These are phyloP conservation scores for Andrena fulva DNA, from an alignment of 2,888 invertebrate genomes.

Conservation along the genomic window DNA sequence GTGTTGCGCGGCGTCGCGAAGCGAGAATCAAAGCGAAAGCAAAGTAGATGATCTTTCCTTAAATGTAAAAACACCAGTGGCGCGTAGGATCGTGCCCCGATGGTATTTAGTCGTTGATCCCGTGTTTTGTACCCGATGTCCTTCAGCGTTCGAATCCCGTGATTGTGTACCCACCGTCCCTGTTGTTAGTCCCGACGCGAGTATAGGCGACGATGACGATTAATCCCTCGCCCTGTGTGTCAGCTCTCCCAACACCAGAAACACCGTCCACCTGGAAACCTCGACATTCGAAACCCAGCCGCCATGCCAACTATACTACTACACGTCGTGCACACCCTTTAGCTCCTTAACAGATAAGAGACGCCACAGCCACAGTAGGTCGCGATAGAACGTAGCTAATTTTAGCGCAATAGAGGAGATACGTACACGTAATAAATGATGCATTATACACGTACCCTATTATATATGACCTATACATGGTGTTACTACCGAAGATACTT, in stretches of 20 bases:
- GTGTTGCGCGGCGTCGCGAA: conserved; percentile 23
- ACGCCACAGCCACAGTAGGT: conserved; percentile 50
- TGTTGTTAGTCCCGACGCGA: conserved; percentile 30
- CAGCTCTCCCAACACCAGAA: conserved; percentile 18
- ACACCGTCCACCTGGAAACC: conserved; percentile 59
- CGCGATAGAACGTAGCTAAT: conserved; percentile 55
- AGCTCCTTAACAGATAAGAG: conserved; percentile 55
- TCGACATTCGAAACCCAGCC: conserved; percentile 30
- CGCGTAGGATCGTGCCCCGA: too few species aligned
- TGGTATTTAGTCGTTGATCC: conserved; percentile 12
- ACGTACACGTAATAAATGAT: conserved; percentile 66
- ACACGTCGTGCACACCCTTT: conserved; percentile 57
- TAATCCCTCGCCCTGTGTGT: conserved; percentile 4
- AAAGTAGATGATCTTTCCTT: conserved; percentile 34
- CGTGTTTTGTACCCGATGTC: conserved; percentile 24
- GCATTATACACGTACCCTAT: conserved; percentile 69
- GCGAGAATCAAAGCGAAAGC: conserved; percentile 45
- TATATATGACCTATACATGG: conserved; percentile 61
- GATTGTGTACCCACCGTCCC: conserved; percentile 20
- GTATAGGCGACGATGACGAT: conserved; percentile 10
- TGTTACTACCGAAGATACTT: conserved; percentile 63
- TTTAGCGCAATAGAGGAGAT: conserved; percentile 52
- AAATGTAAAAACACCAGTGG: conserved; percentile 9
- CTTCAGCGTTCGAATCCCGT: conserved; percentile 21
- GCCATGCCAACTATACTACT: conserved; percentile 41